Evolutionary conservation across 2,888 invertebrate genomes (phyloP).

Genomic region (Torymus auratus): DNA sequence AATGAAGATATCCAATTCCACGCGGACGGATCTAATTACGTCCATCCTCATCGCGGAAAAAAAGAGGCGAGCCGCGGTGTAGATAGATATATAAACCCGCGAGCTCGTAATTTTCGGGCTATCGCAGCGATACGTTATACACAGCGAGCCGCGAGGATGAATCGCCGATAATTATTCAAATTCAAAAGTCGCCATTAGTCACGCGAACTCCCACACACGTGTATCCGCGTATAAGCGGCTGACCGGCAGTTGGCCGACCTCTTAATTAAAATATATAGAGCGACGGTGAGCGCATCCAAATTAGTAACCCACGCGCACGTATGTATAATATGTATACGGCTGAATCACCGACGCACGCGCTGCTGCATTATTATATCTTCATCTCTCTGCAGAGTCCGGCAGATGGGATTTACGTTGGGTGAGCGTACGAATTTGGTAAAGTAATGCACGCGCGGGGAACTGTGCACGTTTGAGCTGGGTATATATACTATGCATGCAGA

Average conservation of each 20-base stretch:
- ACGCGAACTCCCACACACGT: slow-evolving; percentile 1
- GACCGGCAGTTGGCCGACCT: background rate
- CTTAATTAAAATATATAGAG: slow-evolving; percentile 37
- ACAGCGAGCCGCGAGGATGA: background rate
- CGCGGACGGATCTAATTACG: too few relatives aligned
- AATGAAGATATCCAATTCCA: too few relatives aligned
- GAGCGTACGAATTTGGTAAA: too few relatives aligned
- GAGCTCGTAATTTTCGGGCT: too few relatives aligned
- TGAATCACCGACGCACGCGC: background rate
- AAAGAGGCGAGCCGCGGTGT: too few relatives aligned
- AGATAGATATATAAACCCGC: too few relatives aligned
- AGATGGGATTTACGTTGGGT: slow-evolving; percentile 32
- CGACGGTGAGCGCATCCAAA: background rate
- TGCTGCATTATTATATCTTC: slow-evolving; percentile 15
- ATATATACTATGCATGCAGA: too few relatives aligned
- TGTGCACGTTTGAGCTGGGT: too few relatives aligned
- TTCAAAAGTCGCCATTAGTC: slow-evolving; percentile 31
- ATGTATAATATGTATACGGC: background rate
- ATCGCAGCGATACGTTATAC: too few relatives aligned
- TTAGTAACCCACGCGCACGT: background rate
- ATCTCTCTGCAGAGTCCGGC: background rate
- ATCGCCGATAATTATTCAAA: slow-evolving; percentile 35
- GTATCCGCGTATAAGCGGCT: background rate
- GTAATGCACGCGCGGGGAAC: too few relatives aligned
- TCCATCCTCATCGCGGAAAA: too few relatives aligned